These are phyloP conservation scores for Conger conger DNA, from an alignment of 2,113 vertebrate species.

Conservation along the genomic window DNA sequence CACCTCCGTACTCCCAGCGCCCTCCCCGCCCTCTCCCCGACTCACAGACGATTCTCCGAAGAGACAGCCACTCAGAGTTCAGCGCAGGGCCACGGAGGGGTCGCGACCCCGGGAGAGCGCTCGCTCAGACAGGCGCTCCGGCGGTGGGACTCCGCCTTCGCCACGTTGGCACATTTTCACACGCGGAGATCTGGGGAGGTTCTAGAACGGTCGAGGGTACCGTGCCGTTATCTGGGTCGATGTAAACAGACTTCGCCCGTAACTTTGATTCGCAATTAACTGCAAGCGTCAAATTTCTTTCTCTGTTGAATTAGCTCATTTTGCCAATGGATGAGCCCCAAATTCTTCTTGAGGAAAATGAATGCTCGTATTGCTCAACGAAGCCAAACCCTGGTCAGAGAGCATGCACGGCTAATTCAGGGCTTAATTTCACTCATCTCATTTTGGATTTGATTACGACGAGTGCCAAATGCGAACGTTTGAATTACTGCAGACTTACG, in stretches of 20 bases:
- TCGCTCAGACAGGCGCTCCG: background rate
- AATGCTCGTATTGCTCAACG: too few relatives aligned
- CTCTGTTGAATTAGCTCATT: too few relatives aligned
- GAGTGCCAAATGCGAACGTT: background rate
- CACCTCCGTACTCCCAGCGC: background rate
- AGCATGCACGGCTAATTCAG: background rate
- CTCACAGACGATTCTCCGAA: background rate
- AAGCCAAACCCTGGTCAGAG: background rate
- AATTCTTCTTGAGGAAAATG: too few relatives aligned
- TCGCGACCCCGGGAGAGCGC: background rate
- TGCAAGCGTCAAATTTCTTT: too few relatives aligned
- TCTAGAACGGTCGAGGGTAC: too few relatives aligned
- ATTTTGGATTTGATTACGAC: background rate
- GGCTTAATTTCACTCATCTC: background rate
- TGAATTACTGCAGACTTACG: background rate
- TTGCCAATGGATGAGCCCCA: too few relatives aligned
- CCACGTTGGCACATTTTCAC: background rate
- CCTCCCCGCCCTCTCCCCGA: background rate
- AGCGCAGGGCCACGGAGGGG: background rate
- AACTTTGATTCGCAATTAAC: too few relatives aligned
- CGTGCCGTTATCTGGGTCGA: too few relatives aligned
- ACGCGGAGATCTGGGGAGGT: background rate
- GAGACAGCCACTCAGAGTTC: background rate
- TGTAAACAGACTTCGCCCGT: too few relatives aligned
- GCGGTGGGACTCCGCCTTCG: background rate